Evolutionary conservation across 2,888 invertebrate species (phyloP), one percentile per base, ranked within the genome.

Genomic region (Drosophila merina): DNA sequence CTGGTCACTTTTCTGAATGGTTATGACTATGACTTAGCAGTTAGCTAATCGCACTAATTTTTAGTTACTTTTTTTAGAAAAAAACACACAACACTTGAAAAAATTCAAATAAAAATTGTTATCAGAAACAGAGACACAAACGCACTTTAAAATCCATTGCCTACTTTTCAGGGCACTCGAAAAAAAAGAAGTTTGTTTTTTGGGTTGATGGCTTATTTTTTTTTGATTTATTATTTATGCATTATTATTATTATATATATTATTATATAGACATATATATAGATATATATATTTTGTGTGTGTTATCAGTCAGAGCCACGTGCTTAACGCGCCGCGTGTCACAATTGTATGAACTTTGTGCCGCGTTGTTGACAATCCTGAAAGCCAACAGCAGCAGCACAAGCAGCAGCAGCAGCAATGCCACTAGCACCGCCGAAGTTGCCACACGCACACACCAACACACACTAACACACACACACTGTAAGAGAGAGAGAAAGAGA

Each of bases 311-410:
- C 66, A 75, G 86, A 77, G 81, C 86, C 86, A 83, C 82, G 82
- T 83, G 82, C 86, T 86, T 84, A 86, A 83, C 85, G 77, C 86
- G 82, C 82, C 82, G 82, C 82, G 82, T 83, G 86, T 86, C 85
- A 86, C 82, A 81, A 86, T 83, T 83, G 82, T 83, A 83, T 83
- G 82, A 83, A 83, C 82, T 83, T 76, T 74, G 67, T 55, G 86
- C 72, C 57, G 68, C 73, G 57, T 75, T 78, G 85, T 84, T 84
- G 86, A 84, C 83, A 86, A 87, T 76, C 78, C 77, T 70, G 60
- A 50, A 50, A 62, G 72, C 67, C 68, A 72, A 33, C 79, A 82
- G 71, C 67, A 77, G 71, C 74, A 85, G 67, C 72, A 66, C 57
- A 52, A 50, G 64, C 80, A 50, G 57, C 58, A 59, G 54, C 48